Evolutionary conservation across 2,113 vertebrate genomes (phyloP), one percentile per base, ranked within the genome.

Genomic region (Polypterus bichir): DNA sequence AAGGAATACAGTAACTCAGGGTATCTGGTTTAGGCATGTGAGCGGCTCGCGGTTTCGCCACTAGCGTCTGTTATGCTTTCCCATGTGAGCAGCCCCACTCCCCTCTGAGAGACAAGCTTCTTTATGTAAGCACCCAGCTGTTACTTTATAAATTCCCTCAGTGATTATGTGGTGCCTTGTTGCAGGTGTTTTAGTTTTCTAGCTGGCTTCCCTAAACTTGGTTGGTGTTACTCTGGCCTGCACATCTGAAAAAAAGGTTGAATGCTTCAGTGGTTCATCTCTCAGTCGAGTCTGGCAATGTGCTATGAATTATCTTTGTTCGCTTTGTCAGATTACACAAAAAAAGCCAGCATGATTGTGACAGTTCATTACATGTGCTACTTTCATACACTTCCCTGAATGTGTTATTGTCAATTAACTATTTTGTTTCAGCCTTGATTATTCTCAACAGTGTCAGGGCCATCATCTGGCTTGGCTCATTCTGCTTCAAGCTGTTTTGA

Each of bases 121-220:
- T 61, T 61, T 61, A 61, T 49, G 49, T 61, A 61, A 61, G 59
- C 48, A 5, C 6, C 59, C 27, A 49, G 48, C 59, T 44, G 59
- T 49, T 52, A n/a, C 9, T 49, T 4, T 11, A 8, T 49, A 45
- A 11, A 48, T 49, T 61, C 59, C 44, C 48, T 51, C 46, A 49
- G 7, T 45, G 49, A 49, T 52, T 48, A 51, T 61, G 59, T 49
- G 11, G 48, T 51, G 59, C 9, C 44, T 9, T 44, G 48, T 61
- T 27, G 9, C 59, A 44, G 49, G 54, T 27, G 5, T 27, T 55
- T 11, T 55, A 11, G 54, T 55, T 48, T 49, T 11, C 47, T 3
- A 7, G 5, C 49, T 7, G 49, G 11, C 27, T 44, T 27, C 59
- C 59, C 59, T 55, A 4, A 49, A 44, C 4, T 27, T 10, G 49